phyloP scores from a whole-genome alignment of 2,797 vertebrate species.

The Sternotherus odoratus region DNA sequence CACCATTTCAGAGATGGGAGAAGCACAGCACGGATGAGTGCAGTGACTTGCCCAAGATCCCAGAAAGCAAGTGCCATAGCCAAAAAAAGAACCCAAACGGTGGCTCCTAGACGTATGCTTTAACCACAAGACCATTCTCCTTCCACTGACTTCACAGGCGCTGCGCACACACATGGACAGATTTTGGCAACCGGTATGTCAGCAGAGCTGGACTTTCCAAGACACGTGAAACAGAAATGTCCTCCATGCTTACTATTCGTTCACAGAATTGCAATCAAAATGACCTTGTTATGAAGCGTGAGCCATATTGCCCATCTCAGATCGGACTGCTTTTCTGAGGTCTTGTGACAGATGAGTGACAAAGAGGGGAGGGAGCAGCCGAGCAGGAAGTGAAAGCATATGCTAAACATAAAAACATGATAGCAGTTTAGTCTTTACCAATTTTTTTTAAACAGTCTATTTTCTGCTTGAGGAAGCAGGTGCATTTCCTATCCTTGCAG shows the following conservation, averaged over 20 bases:
- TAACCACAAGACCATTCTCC: neutral
- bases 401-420: slow-evolving; percentile 60
- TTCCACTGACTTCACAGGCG: neutral
- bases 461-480: slow-evolving; percentile 79
- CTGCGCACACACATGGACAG: neutral
- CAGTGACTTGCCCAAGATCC: neutral
- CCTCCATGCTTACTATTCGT: neutral
- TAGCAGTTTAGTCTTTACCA: slow-evolving; percentile 53
- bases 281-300: neutral
- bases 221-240: neutral
- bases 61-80: neutral
- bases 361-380: fast-evolving
- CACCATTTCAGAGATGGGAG: neutral
- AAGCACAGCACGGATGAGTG: neutral
- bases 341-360: fast-evolving
- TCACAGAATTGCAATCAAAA: neutral
- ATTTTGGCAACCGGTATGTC: fast-evolving
- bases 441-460: slow-evolving; percentile 68
- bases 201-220: neutral
- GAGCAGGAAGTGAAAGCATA: slow-evolving; percentile 53
- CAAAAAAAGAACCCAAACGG: neutral
- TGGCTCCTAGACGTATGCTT: neutral
- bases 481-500: slow-evolving; percentile 59
- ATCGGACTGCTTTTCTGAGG: neutral
- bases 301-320: neutral